Evolutionary conservation across 1,140 invertebrate species (phyloP), one percentile per base, ranked within the genome.

Genomic region (Pogonus chalceus): DNA sequence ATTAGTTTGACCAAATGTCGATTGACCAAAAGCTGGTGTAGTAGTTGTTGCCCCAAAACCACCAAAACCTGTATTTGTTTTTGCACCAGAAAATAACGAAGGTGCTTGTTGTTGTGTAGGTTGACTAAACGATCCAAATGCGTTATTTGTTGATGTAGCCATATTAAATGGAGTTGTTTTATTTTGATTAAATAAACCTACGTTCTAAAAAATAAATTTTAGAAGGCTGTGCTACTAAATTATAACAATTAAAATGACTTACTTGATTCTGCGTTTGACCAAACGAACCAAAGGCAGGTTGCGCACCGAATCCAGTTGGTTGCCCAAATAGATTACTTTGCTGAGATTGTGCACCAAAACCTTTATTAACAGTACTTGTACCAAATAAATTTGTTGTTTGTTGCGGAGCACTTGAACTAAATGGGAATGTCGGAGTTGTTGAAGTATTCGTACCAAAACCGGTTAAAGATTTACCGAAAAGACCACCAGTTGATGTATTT

Each of bases 291-390:
- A 56, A 56, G 2, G 62, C 61, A 10, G 63, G 56, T 37, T 62
- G 60, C 9, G 60, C 35, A 84, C 78, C 26, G 86, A 81, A 37
- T 0, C 76, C 72, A 1, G 76, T 69, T 18, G 60, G 58, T 53
- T 69, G 70, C 12, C 76, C 78, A 69, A 83, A 82, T 1, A 81
- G 58, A 0, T 71, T 68, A 37, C 63, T 59, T 21, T 65, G 55
- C 26, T 56, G 64, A 22, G 69, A 66, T 35, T 48, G 67, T 14
- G 65, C 58, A n/a, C 75, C 73, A 55, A 76, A 76, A 7, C 73
- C 61, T 57, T 63, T 62, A 1, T 51, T 51, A 20, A 54, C 37
- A 39, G 62, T 51, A 55, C 54, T 55, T 43, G 60, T 51, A 2
- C 56, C 52, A 47, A 57, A 57, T 46, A 57, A 22, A 23, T 49